Conservation (phyloP, 2,797 vertebrate species). For the Leptoclinus maculatus region DNA sequence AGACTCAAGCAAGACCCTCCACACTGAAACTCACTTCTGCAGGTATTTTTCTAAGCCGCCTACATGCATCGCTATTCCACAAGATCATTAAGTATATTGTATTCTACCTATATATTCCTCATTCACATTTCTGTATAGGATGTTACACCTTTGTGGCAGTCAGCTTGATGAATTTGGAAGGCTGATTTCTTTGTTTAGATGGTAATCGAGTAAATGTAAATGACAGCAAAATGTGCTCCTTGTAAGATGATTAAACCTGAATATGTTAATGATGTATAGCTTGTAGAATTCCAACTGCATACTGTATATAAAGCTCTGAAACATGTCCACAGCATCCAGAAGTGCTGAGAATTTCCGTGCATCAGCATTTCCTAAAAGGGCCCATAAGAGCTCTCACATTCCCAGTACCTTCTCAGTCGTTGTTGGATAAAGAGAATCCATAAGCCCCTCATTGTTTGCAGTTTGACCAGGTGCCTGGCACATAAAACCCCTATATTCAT, state of each 20-base stretch:
- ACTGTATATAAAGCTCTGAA: constrained; percentile 24
- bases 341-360: constrained; percentile 68
- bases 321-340: constrained; percentile 44
- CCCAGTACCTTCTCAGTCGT: constrained; percentile 78
- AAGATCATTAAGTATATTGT: not conserved
- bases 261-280: constrained; percentile 32
- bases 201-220: not conserved
- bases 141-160: not conserved
- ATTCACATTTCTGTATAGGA: not conserved
- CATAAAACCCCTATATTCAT: constrained; percentile 70
- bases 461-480: constrained; percentile 88
- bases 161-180: not conserved
- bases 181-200: constrained; percentile 23
- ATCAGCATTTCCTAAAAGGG: constrained; percentile 77
- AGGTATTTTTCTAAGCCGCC: constrained; percentile 36
- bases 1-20: constrained; percentile 74
- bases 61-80: not conserved
- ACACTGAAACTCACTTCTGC: constrained; percentile 45
- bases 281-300: constrained; percentile 5
- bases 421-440: constrained; percentile 82
- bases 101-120: not conserved
- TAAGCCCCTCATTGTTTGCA: constrained; percentile 86
- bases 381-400: constrained; percentile 74
- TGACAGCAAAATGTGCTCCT: not conserved
- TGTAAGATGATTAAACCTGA: constrained; percentile 16